These are phyloP conservation scores for Lysandra coridon DNA, from an alignment of 2,888 invertebrate species.

Conservation along the genomic window DNA sequence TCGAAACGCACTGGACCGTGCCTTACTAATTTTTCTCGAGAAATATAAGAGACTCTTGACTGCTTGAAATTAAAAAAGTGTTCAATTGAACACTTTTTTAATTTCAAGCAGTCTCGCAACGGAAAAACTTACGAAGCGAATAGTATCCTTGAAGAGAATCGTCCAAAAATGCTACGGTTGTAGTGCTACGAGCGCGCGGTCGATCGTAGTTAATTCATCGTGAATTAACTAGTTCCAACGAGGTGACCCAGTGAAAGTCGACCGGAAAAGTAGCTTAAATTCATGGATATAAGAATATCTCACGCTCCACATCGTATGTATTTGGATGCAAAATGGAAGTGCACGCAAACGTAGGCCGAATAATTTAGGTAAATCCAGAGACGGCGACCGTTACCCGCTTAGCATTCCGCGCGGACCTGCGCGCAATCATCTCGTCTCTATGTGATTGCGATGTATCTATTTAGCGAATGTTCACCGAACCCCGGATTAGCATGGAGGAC, in stretches of 20 bases:
- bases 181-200: neutral
- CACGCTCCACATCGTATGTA: slow-evolving; percentile 45
- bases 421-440: slow-evolving; percentile 69
- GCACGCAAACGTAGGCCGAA: slow-evolving; percentile 65
- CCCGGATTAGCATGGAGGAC: slow-evolving; percentile 51
- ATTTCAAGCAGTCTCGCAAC: neutral
- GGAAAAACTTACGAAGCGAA: neutral
- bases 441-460: slow-evolving; percentile 54
- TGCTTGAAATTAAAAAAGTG: too few relatives aligned
- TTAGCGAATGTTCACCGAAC: slow-evolving; percentile 36
- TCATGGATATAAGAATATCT: slow-evolving; percentile 40
- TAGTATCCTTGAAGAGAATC: neutral
- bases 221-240: neutral
- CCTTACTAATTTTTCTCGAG: neutral
- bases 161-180: slow-evolving; percentile 11
- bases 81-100: neutral
- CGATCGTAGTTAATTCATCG: neutral
- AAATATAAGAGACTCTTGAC: neutral
- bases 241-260: slow-evolving; percentile 27
- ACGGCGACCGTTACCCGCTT: slow-evolving; percentile 65
- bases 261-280: slow-evolving; percentile 32
- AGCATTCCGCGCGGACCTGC: slow-evolving; percentile 60
- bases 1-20: slow-evolving; percentile 3
- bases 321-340: slow-evolving; percentile 38
- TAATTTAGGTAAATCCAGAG: slow-evolving; percentile 75